Conservation (phyloP, 2,888 invertebrate genomes). For the Baronia brevicornis region DNA sequence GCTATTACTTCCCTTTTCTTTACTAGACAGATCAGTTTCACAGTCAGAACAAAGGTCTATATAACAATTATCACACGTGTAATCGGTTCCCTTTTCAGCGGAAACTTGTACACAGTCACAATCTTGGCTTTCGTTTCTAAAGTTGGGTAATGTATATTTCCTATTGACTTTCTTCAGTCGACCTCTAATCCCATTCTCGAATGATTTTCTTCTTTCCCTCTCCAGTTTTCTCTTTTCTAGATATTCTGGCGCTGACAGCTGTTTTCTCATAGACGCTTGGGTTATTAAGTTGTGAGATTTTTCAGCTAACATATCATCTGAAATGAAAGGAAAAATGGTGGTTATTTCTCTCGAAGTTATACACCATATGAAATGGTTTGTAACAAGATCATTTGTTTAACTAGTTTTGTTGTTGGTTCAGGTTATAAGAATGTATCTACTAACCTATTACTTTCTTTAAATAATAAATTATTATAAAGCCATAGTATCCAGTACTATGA, state of each 20-base stretch:
- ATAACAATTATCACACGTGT: constrained; percentile 63
- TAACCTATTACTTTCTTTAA: too few relatives aligned
- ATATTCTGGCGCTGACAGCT: constrained; percentile 91
- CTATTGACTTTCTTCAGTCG: constrained; percentile 76
- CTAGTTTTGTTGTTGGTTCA: too few relatives aligned
- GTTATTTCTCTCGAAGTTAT: too few relatives aligned
- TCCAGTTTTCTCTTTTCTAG: constrained; percentile 88
- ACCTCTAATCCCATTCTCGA: constrained; percentile 75
- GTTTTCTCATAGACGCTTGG: constrained; percentile 80
- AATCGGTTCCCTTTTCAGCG: constrained; percentile 58
- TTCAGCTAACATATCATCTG: constrained; percentile 79
- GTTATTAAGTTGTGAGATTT: constrained; percentile 72
- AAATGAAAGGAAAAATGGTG: constrained; percentile 22
- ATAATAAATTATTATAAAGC: too few relatives aligned
- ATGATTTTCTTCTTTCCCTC: constrained; percentile 79
- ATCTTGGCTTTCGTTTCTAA: constrained; percentile 42
- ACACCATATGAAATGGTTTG: too few relatives aligned
- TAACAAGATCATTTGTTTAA: too few relatives aligned
- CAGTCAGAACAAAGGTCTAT: constrained; percentile 64
- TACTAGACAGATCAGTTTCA: constrained; percentile 44
- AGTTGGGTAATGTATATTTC: constrained; percentile 45
- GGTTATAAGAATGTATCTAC: too few relatives aligned
- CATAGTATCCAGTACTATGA: too few relatives aligned
- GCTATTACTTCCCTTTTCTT: constrained; percentile 39
- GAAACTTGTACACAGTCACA: constrained; percentile 60